A percentile compares a stretch with the other conserved stretches of the same genome.
phyloP scores from a whole-genome alignment of 2,797 vertebrate species.

The Limnodromus scolopaceus region DNA sequence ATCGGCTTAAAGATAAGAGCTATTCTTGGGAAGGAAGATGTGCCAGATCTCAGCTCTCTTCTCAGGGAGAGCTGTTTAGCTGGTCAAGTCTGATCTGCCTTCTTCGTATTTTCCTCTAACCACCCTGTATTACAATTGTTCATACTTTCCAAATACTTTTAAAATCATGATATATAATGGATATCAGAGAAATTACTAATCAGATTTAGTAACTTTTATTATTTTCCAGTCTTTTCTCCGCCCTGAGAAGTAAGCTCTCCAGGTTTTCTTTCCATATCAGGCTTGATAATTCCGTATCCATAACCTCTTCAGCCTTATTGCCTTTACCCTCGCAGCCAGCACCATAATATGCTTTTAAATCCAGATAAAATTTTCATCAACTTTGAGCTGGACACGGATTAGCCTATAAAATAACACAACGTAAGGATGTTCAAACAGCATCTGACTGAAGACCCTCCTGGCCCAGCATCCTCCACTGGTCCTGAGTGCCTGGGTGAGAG shows the following conservation, averaged over 20 bases:
- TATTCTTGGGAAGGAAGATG: background rate
- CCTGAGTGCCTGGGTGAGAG: background rate
- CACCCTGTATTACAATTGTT: background rate
- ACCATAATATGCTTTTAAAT: background rate
- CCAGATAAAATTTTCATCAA: background rate
- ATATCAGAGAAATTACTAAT: background rate
- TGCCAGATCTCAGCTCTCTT: background rate
- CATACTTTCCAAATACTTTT: background rate
- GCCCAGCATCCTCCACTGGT: background rate
- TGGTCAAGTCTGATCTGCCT: background rate
- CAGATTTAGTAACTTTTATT: background rate
- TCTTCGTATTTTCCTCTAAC: background rate
- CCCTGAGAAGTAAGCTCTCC: background rate
- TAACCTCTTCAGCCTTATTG: too few species aligned
- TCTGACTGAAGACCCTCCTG: background rate
- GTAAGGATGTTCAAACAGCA: background rate
- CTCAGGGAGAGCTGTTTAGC: background rate
- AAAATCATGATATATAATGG: fast-evolving
- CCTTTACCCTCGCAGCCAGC: background rate
- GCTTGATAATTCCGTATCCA: fast-evolving
- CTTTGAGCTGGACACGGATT: background rate
- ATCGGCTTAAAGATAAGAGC: background rate
- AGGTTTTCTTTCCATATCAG: background rate
- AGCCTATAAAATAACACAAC: background rate
- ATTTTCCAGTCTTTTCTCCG: fast-evolving